Base-by-base conservation (phyloP, 2,113 vertebrate genomes). In the Halcyon senegalensis region DNA sequence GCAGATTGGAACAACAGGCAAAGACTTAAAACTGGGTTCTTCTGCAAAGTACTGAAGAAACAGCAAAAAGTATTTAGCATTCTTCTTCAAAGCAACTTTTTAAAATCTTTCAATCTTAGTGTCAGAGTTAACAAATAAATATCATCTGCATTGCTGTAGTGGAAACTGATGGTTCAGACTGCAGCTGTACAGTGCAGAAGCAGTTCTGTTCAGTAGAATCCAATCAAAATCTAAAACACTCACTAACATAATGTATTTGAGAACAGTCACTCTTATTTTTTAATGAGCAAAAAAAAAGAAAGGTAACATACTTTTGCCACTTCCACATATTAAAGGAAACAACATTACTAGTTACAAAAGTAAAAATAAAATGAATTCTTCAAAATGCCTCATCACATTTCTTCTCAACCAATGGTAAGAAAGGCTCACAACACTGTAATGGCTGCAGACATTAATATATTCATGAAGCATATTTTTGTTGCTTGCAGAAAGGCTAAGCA, bases 311-410 rank as follows among this genome's bases (percentile, higher is more conserved):
- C 14, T 51, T 39, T 35, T 94, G 68, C 20, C 13, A 70, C 21
- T 96, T 94, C n/a, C 51, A 80, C 19, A 51, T 41, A 77, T 63
- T 92, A 95, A 94, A 62, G 87, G 59, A 90, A 95, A 39, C 1
- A 94, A 44, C 1, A 7, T 37, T 89, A 35, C 55, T 74, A 74
- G 35, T 72, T 48, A 72, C 37, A 78, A 35, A 95, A 66, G 53
- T 87, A 84, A 96, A 96, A 94, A 91, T 81, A 88, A 93, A 90
- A 21, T 39, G 4, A 25, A 13, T 85, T 92, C n/a, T 92, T 96
- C 59, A 86, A 79, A 87, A 37, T 83, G 51, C 90, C 83, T 96
- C 75, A 86, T 91, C 84, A 68, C 13, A 46, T 73, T 76, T 19
- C 60, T 93, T 96, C 67, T 70, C 51, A 79, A 62, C 94, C 68